Base-by-base conservation (phyloP, 2,113 vertebrate genomes). In the Vanacampus margaritifer region DNA sequence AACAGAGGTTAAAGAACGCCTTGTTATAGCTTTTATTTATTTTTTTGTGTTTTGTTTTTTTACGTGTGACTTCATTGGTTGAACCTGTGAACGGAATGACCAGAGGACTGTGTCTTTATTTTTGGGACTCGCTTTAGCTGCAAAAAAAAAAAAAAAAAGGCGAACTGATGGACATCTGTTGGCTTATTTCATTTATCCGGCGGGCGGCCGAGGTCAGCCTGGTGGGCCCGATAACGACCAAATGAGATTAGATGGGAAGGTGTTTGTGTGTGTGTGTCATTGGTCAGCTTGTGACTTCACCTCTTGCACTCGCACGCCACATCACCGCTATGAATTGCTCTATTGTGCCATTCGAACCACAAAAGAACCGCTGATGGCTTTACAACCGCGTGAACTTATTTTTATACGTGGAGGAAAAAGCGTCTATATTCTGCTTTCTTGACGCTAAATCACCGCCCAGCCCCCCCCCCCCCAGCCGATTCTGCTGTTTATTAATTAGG, bases 211-310 rank as follows among this genome's bases (percentile, higher is more conserved):
- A 81, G 78, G 81, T 82, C 84, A 86, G 73, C 68, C 79, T 75
- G 84, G 84, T 81, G 82, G 69, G 79, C 5, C 78, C 78, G 84
- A 87, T 90, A 87, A 89, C 75, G 37, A 88, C 79, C 69, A 87
- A 90, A 91, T 81, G 78, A 79, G 89, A 91, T 90, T 88, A 91
- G 50, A 65, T 77, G 26, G 71, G 79, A 88, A 90, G 89, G 89
- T 90, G 89, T 89, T 76, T 48, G 26, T 57, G 35, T 32, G 13
- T 43, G 13, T 36, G 53, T 43, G 81, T 90, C 83, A 90, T 87
- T 90, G 88, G 86, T 4, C 88, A 89, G 88, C 89, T 84, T 90
- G 88, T 91, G 91, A 89, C 89, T 86, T 73, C 74, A 50, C 65
- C 79, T 54, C 83, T 78, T 79, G 81, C 79, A 71, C 61, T 61